Base-by-base conservation (phyloP, 2,113 vertebrate genomes). In the Perognathus longimembris region DNA sequence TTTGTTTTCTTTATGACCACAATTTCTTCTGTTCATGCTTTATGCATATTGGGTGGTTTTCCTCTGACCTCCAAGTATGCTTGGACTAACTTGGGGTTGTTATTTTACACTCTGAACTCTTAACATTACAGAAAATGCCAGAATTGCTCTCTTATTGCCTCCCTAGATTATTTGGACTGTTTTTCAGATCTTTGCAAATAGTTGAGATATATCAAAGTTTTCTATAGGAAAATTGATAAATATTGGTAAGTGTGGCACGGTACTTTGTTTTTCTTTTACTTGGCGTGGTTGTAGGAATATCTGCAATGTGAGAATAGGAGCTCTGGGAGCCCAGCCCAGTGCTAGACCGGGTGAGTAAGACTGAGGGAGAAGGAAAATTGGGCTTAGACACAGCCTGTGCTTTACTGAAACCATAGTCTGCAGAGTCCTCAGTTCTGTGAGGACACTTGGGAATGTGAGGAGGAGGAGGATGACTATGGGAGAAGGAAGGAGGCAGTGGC, bases 1-100 rank as follows among this genome's bases (percentile, higher is more conserved):
- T 54, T 54, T 54, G 17, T 54, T 96, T 85, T 90, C 81, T 95
- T 92, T 70, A 28, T 86, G 92, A 59, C 34, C 42, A 32, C 92
- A 59, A 3, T 54, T 32, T 67, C 32, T 88, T 61, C 10, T 92
- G 2, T 64, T 78, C 21, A 24, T n/a, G 20, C 88, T 54, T 80
- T 89, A 15, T 79, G 34, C 82, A 59, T 57, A 22, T 38, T 77
- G 38, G 12, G 8, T 50, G 22, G 7, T 70, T 78, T 42, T 59
- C 6, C 3, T 38, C 54, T 89, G 66, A 89, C 38, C 34, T 54
- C 11, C n/a, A 45, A 70, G n/a, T 91, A 4, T 70, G 32, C 28
- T 87, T 78, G 50, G 34, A 81, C 2, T 70, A 38, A 79, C 11
- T 66, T 54, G 36, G 38, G n/a, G 7, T 86, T 80, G 15, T 32